phyloP scores from a whole-genome alignment of 2,888 invertebrate species.

The Sarcophaga rosellei region DNA sequence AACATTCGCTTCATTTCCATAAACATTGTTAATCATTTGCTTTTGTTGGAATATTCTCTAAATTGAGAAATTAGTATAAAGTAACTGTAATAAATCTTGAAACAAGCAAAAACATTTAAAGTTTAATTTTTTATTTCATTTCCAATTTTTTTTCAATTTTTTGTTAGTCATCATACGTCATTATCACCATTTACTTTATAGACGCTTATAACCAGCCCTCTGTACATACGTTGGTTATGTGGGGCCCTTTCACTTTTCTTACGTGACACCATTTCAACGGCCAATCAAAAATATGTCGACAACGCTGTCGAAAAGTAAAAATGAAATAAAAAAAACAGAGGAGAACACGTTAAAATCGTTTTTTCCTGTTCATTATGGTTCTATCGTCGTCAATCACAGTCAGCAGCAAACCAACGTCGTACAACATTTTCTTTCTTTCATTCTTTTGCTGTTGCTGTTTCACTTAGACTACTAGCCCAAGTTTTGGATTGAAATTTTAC shows the following conservation, averaged over 20 bases:
- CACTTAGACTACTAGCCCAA: background rate
- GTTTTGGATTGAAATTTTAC: conserved; percentile 2
- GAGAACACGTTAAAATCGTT: conserved; percentile 12
- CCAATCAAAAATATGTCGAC: background rate
- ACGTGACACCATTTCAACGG: conserved; percentile 60
- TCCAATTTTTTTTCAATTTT: background rate
- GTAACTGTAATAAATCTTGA: background rate
- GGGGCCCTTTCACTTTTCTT: conserved; percentile 62
- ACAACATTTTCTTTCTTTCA: background rate
- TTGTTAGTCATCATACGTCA: conserved; percentile 18
- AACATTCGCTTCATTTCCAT: too few relatives aligned
- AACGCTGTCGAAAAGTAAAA: background rate
- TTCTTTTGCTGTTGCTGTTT: background rate
- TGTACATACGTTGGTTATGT: conserved; percentile 9
- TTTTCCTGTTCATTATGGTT: conserved; percentile 14
- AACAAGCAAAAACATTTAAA: background rate
- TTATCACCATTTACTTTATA: conserved; percentile 47
- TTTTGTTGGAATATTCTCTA: too few relatives aligned
- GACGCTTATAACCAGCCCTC: background rate
- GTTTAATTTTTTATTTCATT: background rate
- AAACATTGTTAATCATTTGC: too few relatives aligned
- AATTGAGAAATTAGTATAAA: too few relatives aligned
- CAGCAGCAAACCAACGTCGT: conserved; percentile 15
- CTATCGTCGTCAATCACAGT: conserved; percentile 57
- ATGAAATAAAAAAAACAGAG: background rate